Evolutionary conservation across 2,797 vertebrate genomes (phyloP), one percentile per base, ranked within the genome.

Genomic region (Arctocebus calabarensis): DNA sequence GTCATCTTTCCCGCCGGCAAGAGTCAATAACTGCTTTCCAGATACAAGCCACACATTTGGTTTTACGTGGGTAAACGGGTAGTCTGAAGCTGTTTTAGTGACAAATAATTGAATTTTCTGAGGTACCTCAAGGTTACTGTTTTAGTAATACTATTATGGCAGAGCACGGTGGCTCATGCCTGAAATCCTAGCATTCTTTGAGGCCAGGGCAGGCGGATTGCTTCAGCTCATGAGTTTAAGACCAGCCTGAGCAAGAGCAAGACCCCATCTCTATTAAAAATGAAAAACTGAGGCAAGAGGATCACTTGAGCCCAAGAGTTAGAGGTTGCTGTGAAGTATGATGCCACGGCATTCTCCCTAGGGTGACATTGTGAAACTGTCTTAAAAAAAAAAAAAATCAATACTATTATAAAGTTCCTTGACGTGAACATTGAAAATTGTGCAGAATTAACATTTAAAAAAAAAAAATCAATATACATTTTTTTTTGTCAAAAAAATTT

Each of bases 381-480:
- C 48, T 16, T 1, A 48, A 48, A 48, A 48, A 48, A 14, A 48
- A 48, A 14, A 13, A 48, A 48, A 12, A 48, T 94, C 89, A 79
- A 52, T 91, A 37, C 27, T 75, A 12, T 88, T 83, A 75, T 40
- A 70, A 71, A 83, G 61, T 79, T 87, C 84, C 57, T 96, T 92
- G 27, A 84, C 81, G 9, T 23, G 52, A 92, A n/a, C 73, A 52
- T 59, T 45, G 55, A 84, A 94, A 93, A 79, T 37, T 94, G n/a
- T 93, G 3, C 37, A 82, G 12, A 83, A 66, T 12, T 57, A 57
- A 82, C 20, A 34, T 61, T 86, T 96, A 77, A 77, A 61, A 95
- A 77, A 77, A 77, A 61, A 95, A 77, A 75, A 8, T 85, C 12
- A 86, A 78, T 91, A n/a, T 89, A 27, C 13, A 68, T 74, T 66